A percentile compares a stretch with the other conserved stretches of the same genome.
Evolutionary conservation across 1,140 invertebrate genomes (phyloP).

Genomic region (Temnothorax nylanderi): DNA sequence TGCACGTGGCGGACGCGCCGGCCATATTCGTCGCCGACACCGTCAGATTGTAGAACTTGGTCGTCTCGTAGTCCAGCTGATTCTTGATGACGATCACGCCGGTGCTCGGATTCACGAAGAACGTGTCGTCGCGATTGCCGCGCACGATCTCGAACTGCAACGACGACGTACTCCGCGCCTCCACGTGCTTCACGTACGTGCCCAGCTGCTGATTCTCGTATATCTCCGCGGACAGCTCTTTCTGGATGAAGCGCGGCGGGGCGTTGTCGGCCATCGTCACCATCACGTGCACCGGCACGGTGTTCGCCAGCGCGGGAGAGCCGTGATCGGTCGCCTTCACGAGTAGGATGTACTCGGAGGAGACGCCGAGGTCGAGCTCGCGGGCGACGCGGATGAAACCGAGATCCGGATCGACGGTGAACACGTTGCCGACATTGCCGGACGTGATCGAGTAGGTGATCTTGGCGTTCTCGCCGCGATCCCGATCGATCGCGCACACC

Average conservation of each 20-base stretch:
- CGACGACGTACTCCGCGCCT: slow-evolving; percentile 92
- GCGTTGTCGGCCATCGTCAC: slow-evolving; percentile 96
- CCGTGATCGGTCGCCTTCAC: slow-evolving; percentile 94
- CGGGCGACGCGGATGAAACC: slow-evolving; percentile 92
- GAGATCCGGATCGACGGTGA: slow-evolving; percentile 91
- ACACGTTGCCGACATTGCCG: slow-evolving; percentile 94
- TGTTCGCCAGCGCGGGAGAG: slow-evolving; percentile 90
- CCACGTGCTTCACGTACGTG: slow-evolving; percentile 91
- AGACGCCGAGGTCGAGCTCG: slow-evolving; percentile 89
- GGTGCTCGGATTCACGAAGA: slow-evolving; percentile 94
- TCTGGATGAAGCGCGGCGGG: slow-evolving; percentile 91
- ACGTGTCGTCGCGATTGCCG: slow-evolving; percentile 91
- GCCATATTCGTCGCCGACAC: slow-evolving; percentile 95
- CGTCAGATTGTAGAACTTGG: slow-evolving; percentile 93
- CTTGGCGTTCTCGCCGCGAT: slow-evolving; percentile 93
- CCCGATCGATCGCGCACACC: slow-evolving; percentile 92
- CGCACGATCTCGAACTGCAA: slow-evolving; percentile 93
- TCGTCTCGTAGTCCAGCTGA: slow-evolving; percentile 92
- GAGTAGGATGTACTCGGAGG: slow-evolving; percentile 92
- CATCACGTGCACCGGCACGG: slow-evolving; percentile 93
- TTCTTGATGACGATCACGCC: slow-evolving; percentile 92
- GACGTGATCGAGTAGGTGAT: slow-evolving; percentile 93
- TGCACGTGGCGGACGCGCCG: slow-evolving; percentile 88
- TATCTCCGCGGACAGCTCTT: slow-evolving; percentile 91
- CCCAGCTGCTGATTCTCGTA: slow-evolving; percentile 94